A percentile compares a stretch with the other conserved stretches of the same genome.
These are phyloP conservation scores for Crioceris asparagi DNA, from an alignment of 2,888 invertebrate genomes.

Conservation along the genomic window DNA sequence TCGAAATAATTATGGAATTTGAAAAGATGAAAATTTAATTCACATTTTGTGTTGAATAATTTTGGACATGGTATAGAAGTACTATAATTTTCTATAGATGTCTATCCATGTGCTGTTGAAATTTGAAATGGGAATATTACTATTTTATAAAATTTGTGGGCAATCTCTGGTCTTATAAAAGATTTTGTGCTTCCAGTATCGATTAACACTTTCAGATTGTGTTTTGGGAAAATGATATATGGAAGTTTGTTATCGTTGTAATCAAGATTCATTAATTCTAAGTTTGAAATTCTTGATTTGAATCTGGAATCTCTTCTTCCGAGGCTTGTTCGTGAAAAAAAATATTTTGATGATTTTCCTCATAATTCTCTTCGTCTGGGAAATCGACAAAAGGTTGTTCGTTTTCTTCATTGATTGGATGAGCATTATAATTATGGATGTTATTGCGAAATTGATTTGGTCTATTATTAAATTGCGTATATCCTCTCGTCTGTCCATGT, in stretches of 20 bases:
- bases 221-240: too few relatives aligned
- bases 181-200: too few relatives aligned
- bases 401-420: constrained; percentile 5
- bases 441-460: constrained; percentile 5
- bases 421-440: constrained; percentile 5
- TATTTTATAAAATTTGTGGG: not conserved
- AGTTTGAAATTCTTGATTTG: too few relatives aligned
- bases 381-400: not conserved
- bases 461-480: not conserved
- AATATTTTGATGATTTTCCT: not conserved
- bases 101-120: not conserved
- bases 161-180: not conserved
- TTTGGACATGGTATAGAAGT: not conserved
- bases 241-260: too few relatives aligned
- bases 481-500: not conserved
- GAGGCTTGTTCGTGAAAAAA: not conserved
- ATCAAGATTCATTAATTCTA: too few relatives aligned
- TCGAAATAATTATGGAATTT: not conserved
- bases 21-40: constrained; percentile 1
- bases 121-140: not conserved
- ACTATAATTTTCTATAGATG: not conserved
- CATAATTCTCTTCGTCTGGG: too few relatives aligned
- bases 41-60: not conserved
- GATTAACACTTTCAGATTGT: too few relatives aligned
- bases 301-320: too few relatives aligned